A percentile compares a stretch with the other conserved stretches of the same genome.
Evolutionary conservation across 2,113 vertebrate species (phyloP).

Genomic region (Buteo buteo): DNA sequence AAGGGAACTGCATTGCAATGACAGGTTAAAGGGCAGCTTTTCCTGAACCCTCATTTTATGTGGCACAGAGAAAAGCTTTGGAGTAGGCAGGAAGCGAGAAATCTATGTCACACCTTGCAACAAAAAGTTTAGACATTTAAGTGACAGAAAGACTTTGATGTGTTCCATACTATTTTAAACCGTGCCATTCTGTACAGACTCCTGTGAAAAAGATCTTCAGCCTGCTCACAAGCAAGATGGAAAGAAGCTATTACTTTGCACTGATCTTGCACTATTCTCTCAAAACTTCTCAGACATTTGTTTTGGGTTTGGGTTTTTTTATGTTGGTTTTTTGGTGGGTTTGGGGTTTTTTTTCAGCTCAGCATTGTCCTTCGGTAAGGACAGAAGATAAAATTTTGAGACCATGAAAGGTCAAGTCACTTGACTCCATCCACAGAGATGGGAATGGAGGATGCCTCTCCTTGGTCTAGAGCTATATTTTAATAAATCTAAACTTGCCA

Average conservation of each 20-base stretch:
- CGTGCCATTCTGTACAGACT: neutral
- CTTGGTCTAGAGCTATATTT: neutral
- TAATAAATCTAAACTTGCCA: neutral
- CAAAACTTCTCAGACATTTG: neutral
- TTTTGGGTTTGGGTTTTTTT: rapidly evolving
- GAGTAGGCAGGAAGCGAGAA: neutral
- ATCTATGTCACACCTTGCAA: neutral
- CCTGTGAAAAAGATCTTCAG: neutral
- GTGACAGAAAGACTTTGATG: neutral
- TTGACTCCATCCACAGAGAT: neutral
- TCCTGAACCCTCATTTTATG: neutral
- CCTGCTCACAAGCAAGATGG: neutral
- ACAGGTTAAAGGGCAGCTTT: neutral
- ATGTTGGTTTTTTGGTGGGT: neutral
- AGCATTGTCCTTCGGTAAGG: neutral
- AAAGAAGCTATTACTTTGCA: neutral
- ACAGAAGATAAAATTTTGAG: neutral
- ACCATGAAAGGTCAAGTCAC: neutral
- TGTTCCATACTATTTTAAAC: neutral
- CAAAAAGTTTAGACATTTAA: neutral
- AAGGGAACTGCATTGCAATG: neutral
- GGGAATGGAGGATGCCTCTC: neutral
- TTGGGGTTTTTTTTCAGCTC: neutral
- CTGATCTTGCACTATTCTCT: neutral
- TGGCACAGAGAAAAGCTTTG: neutral